Conservation (phyloP, 1,140 invertebrate species). For the Brachionus plicatilis region DNA sequence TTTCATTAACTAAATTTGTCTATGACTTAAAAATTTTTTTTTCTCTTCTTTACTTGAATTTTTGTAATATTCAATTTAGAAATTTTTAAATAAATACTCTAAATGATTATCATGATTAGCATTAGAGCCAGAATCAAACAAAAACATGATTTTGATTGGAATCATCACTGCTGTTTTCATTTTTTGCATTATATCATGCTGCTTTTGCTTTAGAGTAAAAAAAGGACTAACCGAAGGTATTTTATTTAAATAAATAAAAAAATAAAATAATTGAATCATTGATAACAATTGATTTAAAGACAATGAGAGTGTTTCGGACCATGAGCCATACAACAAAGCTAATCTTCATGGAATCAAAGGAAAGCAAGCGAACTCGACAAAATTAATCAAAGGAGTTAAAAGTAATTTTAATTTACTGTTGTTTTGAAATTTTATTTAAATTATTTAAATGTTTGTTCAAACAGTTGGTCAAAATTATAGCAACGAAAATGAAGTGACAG, state of each 20-base stretch:
- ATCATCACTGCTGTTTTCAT: background rate
- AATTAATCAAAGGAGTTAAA: background rate
- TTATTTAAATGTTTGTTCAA: too few relatives aligned
- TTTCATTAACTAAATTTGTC: too few relatives aligned
- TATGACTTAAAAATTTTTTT: too few relatives aligned
- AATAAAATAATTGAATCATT: background rate
- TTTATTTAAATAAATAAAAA: too few relatives aligned
- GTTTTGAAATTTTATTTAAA: too few relatives aligned
- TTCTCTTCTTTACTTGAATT: too few relatives aligned
- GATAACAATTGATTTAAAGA: background rate
- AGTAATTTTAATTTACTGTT: background rate
- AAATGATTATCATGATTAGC: background rate
- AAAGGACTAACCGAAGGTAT: slow-evolving; percentile 30
- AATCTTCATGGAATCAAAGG: background rate
- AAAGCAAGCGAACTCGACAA: background rate
- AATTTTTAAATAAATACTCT: too few relatives aligned
- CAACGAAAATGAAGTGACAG: background rate
- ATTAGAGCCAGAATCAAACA: background rate
- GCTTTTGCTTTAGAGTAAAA: slow-evolving; percentile 32
- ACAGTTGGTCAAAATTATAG: too few relatives aligned
- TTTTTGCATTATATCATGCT: slow-evolving; percentile 5
- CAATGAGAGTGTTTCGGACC: background rate
- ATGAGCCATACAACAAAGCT: slow-evolving; percentile 1
- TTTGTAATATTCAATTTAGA: too few relatives aligned
- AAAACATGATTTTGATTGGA: background rate